Evolutionary conservation across 1,140 invertebrate genomes (phyloP), one percentile per base, ranked within the genome.

Genomic region (Brachionus sp.): DNA sequence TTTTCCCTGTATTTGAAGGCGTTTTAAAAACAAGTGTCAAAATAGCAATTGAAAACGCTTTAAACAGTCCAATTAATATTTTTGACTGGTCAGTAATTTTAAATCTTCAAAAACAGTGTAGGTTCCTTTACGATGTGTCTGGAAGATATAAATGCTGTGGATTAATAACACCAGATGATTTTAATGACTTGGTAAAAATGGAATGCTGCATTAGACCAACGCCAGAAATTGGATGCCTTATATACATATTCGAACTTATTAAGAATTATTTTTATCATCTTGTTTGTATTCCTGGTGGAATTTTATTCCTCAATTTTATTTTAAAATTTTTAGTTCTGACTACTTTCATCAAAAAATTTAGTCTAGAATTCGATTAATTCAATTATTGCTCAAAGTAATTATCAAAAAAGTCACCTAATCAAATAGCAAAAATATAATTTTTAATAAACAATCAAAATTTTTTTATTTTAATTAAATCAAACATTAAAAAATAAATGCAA

Each of bases 91-190:
- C 33, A 37, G 66, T 70, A 10, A 37, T 70, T 16, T 39, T 70
- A 39, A 39, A 39, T 70, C 37, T 70, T 39, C 66, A 70, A 70
- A 70, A 70, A 33, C 66, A 70, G 35, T 70, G 66, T 39, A 39
- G 33, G 16, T 37, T 42, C 1, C n/a, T 70, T 7, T 16, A 39
- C 9, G 66, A 70, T 33, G 35, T 70, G 5, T 70, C 66, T 7
- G 35, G 35, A 5, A 37, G 16, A 39, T 70, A 70, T 39, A 39
- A 37, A 23, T 70, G 66, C 37, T 70, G 66, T 39, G 66, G 66
- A 16, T 10, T 39, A 33, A 39, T 70, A 5, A 70, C 66, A 5
- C 66, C 66, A 5, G 35, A 70, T 12, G 66, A 70, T 39, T 70
- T 70, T 39, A 39, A 39, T 13, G 66, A 70, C 6, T 70, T 70